Base-by-base conservation (phyloP, 2,797 vertebrate species). In the Craterocephalus amniculus region DNA sequence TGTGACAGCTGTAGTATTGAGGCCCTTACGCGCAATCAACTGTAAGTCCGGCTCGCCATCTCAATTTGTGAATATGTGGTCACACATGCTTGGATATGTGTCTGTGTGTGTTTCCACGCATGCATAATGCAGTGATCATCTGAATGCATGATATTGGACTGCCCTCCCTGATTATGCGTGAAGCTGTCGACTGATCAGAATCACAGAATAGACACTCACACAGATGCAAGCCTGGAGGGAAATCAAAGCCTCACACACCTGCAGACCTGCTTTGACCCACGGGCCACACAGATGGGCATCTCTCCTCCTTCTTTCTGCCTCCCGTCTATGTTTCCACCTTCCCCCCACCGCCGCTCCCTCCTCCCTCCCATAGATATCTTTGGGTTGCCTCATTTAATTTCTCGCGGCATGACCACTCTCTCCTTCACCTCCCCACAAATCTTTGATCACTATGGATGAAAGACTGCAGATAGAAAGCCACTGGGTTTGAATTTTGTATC, bases 241-340 rank as follows among this genome's bases (percentile, higher is more conserved):
- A 90, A 90, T 91, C 90, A 91, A 91, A 91, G 90, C 68, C 56
- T 58, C 74, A 67, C 86, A 85, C 91, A 92, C 91, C 88, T 90
- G 89, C 88, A 88, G 77, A 86, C 73, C 87, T 68, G 79, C 79
- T 86, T 87, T 88, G 79, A 89, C 84, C 88, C 69, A 67, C 60
- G 68, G 84, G 80, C 79, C 84, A 85, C 84, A 85, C 91, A 93
- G 87, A 89, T 91, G 89, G 87, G 38, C 59, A 66, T 74, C 58
- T 81, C 88, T 84, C 87, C 86, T 75, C 86, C 80, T 34, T 29
- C 40, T 71, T 59, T 57, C 38, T 31, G 40, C 54, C 63, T 70
- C 52, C 31, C 62, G 26, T 54, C 64, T 48, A 59, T 58, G 55
- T 62, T 70, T 66, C 58, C 55, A 45, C 54, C 57, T 67, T 60